A percentile compares a stretch with the other conserved stretches of the same genome.
Conservation (phyloP, 2,888 invertebrate species). For the Arge pagana region DNA sequence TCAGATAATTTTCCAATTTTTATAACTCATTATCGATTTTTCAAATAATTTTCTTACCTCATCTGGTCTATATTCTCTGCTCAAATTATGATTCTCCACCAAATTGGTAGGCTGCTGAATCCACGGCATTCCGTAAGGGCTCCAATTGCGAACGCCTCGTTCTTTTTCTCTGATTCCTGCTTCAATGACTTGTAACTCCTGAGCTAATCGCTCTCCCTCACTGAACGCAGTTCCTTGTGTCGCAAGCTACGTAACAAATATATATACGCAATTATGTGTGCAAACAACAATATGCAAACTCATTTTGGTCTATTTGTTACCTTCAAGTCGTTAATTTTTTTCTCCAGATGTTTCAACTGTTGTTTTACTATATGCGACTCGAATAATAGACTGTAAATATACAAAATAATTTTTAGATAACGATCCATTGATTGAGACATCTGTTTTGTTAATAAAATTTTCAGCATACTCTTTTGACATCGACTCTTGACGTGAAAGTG, state of each 20-base stretch:
- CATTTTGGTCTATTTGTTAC: constrained; percentile 36
- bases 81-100: constrained; percentile 45
- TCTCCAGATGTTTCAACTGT: constrained; percentile 65
- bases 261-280: background rate
- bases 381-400: constrained; percentile 56
- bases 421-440: constrained; percentile 7
- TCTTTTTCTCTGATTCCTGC: constrained; percentile 68
- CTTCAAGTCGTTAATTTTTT: constrained; percentile 67
- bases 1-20: background rate
- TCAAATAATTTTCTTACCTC: too few species aligned
- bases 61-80: constrained; percentile 51
- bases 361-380: constrained; percentile 67
- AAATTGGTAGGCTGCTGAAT: constrained; percentile 48
- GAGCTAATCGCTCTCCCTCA: constrained; percentile 64
- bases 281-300: background rate
- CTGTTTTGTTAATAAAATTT: constrained; percentile 9
- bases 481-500: constrained; percentile 50
- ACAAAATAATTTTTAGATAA: constrained; percentile 10
- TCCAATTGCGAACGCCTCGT: constrained; percentile 62
- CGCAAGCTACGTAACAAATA: constrained; percentile 52
- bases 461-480: constrained; percentile 54
- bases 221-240: constrained; percentile 62
- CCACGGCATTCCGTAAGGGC: constrained; percentile 52
- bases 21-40: too few species aligned
- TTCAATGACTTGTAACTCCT: constrained; percentile 66